Conservation (phyloP, 1,140 invertebrate genomes). For the Tachypleus tridentatus region DNA sequence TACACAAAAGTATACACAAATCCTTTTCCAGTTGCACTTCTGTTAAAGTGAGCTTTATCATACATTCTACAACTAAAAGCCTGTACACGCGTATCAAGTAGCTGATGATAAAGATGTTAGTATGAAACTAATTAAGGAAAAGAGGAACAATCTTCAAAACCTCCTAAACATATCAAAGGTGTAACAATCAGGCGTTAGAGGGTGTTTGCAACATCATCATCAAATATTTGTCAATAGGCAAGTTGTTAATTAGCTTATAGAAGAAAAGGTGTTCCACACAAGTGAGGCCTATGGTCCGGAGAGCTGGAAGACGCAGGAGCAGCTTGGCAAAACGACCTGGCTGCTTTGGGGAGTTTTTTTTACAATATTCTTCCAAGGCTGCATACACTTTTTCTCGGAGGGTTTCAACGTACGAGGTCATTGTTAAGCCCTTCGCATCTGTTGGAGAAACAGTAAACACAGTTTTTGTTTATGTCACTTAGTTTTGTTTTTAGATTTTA, state of each 20-base stretch:
- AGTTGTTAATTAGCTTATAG: constrained; percentile 63
- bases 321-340: constrained; percentile 89
- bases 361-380: constrained; percentile 86
- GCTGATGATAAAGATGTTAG: no score
- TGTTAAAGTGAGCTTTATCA: no score
- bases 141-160: no score
- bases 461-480: no score
- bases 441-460: constrained; percentile 7
- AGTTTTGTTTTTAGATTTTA: no score
- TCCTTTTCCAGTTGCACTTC: no score
- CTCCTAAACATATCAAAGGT: no score
- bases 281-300: constrained; percentile 90
- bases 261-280: constrained; percentile 92
- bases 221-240: constrained; percentile 39
- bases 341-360: constrained; percentile 71
- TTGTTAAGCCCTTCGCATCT: constrained; percentile 79
- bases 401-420: constrained; percentile 64
- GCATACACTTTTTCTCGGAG: constrained; percentile 89
- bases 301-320: constrained; percentile 76
- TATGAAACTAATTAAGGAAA: no score
- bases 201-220: constrained; percentile 49
- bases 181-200: constrained; percentile 3
- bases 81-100: no score
- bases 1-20: no score
- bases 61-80: no score